Percentiles rank a stretch among this genome's conserved stretches.
Conservation (phyloP, 2,113 vertebrate genomes). For the Pavo muticus region DNA sequence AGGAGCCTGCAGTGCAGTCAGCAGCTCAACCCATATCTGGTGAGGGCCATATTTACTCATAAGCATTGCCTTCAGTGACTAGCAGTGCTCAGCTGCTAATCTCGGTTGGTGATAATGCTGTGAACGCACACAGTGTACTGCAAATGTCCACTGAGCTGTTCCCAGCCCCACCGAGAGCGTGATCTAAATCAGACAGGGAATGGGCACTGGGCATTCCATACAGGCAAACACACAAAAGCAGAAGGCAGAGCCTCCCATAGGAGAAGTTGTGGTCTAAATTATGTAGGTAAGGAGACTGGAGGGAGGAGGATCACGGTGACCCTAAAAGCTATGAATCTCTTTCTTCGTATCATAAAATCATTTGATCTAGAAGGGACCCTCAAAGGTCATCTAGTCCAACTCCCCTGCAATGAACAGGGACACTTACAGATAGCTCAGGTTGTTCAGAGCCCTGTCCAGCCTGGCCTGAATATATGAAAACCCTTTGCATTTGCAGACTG, state of each 20-base stretch:
- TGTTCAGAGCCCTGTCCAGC: no score
- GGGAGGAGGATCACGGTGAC: not conserved
- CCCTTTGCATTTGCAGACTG: slow-evolving; percentile 48
- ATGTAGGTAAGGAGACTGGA: not conserved
- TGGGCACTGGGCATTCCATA: fast-evolving
- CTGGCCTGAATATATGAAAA: not conserved
- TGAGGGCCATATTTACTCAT: not conserved
- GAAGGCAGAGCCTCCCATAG: not conserved
- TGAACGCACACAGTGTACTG: not conserved
- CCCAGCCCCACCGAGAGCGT: not conserved
- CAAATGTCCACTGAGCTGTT: not conserved
- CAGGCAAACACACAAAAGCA: not conserved
- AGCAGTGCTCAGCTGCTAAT: not conserved
- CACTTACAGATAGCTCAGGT: no score
- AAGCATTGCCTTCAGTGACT: not conserved
- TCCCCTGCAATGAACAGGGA: no score
- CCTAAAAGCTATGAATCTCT: not conserved
- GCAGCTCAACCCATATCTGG: not conserved
- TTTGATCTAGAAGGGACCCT: no score
- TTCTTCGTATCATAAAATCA: not conserved
- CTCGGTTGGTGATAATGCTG: not conserved
- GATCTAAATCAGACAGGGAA: not conserved
- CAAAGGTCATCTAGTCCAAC: no score
- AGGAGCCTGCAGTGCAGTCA: not conserved
- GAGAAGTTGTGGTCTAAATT: not conserved